These are phyloP conservation scores for Allophyes oxyacanthae DNA, from an alignment of 2,888 invertebrate genomes.

Conservation along the genomic window DNA sequence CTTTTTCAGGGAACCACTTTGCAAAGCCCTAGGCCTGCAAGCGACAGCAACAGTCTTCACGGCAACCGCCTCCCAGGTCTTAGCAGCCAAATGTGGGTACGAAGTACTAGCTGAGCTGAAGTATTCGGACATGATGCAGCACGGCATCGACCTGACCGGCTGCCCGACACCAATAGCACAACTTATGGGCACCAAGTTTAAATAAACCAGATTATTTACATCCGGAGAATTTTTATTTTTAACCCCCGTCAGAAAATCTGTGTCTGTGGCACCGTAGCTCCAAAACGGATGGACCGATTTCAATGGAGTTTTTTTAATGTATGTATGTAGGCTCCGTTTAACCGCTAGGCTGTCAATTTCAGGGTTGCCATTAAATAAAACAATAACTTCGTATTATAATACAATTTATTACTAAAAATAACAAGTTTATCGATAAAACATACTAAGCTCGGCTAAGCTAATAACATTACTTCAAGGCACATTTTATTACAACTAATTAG, in stretches of 20 bases:
- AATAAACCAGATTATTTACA: conserved; percentile 10
- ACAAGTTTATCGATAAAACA: conserved; percentile 7
- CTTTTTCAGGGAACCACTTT: conserved; percentile 74
- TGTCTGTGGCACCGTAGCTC: too few relatives aligned
- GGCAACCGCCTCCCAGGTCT: conserved; percentile 72
- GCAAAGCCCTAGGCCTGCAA: conserved; percentile 67
- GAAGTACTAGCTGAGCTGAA: conserved; percentile 66
- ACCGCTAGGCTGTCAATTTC: too few relatives aligned
- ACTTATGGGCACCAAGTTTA: conserved; percentile 70
- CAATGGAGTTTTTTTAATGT: too few relatives aligned
- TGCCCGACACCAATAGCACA: conserved; percentile 66
- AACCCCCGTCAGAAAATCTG: too few relatives aligned
- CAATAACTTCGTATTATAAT: conserved; percentile 1
- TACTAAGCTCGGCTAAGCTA: too few relatives aligned
- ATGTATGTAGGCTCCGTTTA: too few relatives aligned
- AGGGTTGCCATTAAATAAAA: conserved; percentile 3
- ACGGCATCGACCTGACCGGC: conserved; percentile 67
- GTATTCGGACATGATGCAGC: conserved; percentile 68
- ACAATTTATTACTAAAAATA: conserved; percentile 25
- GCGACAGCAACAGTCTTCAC: conserved; percentile 77
- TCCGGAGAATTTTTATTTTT: not conserved
- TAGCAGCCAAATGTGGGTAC: conserved; percentile 76
- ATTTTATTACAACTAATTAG: too few relatives aligned
- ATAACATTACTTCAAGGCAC: conserved; percentile 20
- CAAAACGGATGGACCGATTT: too few relatives aligned